These are phyloP conservation scores for Enteromius anoplus DNA, from an alignment of 2,797 vertebrate genomes.

Conservation along the genomic window DNA sequence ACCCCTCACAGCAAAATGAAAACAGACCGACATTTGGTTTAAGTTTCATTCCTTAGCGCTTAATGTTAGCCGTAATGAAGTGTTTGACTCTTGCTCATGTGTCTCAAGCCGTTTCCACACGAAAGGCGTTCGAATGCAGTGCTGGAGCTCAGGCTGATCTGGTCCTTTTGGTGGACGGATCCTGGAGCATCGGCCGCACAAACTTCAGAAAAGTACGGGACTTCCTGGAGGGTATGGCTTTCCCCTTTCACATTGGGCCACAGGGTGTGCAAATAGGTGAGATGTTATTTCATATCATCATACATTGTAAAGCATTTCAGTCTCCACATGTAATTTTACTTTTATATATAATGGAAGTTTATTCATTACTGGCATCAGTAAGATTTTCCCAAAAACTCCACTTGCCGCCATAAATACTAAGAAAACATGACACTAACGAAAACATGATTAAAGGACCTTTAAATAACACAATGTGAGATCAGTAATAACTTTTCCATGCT, in stretches of 20 bases:
- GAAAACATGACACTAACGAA: no score
- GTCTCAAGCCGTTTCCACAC: constrained; percentile 65
- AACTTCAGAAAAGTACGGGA: constrained; percentile 91
- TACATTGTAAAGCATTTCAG: neutral
- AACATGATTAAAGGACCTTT: no score
- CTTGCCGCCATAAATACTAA: no score
- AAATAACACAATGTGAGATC: no score
- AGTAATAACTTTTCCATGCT: no score
- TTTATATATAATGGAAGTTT: neutral
- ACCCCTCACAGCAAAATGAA: neutral
- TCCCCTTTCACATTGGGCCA: constrained; percentile 83
- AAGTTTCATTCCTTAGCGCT: neutral
- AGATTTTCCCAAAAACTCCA: neutral
- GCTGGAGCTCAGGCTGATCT: constrained; percentile 77
- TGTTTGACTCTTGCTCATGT: neutral
- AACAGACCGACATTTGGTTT: neutral
- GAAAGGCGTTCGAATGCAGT: constrained; percentile 80
- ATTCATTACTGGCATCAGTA: neutral
- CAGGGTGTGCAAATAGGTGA: constrained; percentile 89
- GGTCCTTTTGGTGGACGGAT: constrained; percentile 90
- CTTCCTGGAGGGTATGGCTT: constrained; percentile 87
- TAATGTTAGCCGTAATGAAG: neutral
- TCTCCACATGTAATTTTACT: neutral
- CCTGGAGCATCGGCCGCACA: constrained; percentile 92
- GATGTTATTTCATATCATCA: neutral